These are phyloP conservation scores for Saccostrea glomerata DNA, from an alignment of 1,140 invertebrate species.

Conservation along the genomic window DNA sequence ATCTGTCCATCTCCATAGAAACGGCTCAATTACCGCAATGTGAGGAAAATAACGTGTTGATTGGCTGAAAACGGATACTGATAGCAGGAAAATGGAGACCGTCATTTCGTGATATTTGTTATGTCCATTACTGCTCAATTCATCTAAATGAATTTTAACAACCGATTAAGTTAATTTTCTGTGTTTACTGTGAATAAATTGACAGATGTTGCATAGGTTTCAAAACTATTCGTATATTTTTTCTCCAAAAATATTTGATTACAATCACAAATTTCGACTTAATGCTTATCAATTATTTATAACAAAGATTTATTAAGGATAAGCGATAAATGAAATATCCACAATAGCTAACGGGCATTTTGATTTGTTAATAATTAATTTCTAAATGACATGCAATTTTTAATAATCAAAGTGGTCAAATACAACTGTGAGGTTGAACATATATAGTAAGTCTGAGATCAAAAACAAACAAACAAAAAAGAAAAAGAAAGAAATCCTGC, in stretches of 20 bases:
- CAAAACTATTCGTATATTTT: not conserved
- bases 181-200: not conserved
- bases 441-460: no score
- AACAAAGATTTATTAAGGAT: no score
- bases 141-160: not conserved
- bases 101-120: not conserved
- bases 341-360: no score
- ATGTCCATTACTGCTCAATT: constrained; percentile 20
- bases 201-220: not conserved
- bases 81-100: constrained; percentile 9
- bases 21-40: constrained; percentile 21
- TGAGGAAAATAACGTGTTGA: constrained; percentile 26
- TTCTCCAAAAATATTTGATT: not conserved
- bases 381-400: no score
- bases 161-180: not conserved
- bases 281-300: no score
- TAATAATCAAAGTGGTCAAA: no score
- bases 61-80: constrained; percentile 8
- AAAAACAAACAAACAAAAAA: no score
- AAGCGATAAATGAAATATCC: no score
- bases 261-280: no score
- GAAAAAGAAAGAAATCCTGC: no score
- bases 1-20: constrained; percentile 5
- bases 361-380: no score
- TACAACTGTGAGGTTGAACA: no score